These are phyloP conservation scores for Drosophila monieri DNA, from an alignment of 2,888 invertebrate genomes.

Conservation along the genomic window DNA sequence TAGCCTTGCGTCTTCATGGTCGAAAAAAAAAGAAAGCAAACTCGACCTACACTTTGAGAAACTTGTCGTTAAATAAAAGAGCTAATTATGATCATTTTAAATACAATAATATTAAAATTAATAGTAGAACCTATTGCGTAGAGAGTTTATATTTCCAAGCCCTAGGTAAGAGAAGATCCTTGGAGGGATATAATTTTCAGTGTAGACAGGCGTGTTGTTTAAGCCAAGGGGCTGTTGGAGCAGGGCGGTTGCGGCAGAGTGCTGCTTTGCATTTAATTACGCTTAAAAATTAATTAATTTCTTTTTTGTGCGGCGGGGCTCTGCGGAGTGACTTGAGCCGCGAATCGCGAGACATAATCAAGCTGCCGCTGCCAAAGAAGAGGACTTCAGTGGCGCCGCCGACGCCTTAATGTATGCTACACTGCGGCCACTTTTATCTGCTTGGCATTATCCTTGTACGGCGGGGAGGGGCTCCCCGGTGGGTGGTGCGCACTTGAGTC, in stretches of 20 bases:
- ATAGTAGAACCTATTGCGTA: no score
- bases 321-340: constrained; percentile 60
- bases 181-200: constrained; percentile 2
- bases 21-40: constrained; percentile 28
- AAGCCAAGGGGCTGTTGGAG: constrained; percentile 4
- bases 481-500: constrained; percentile 59
- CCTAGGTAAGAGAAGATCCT: no score
- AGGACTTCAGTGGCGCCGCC: constrained; percentile 41
- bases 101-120: no score
- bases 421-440: constrained; percentile 67
- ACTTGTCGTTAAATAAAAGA: not conserved
- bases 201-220: constrained; percentile 2
- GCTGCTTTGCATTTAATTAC: constrained; percentile 79
- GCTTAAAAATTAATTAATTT: constrained; percentile 79
- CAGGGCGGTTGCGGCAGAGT: constrained; percentile 45
- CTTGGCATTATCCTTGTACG: constrained; percentile 57
- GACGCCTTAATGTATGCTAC: constrained; percentile 71
- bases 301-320: constrained; percentile 63
- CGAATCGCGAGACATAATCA: constrained; percentile 71
- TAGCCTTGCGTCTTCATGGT: constrained; percentile 41
- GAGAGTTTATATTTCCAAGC: no score
- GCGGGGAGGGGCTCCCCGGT: no score
- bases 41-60: constrained; percentile 11
- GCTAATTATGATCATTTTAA: no score
- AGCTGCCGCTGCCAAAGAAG: constrained; percentile 51